Conservation (phyloP, 2,113 vertebrate genomes). For the Maccullochella peelii region DNA sequence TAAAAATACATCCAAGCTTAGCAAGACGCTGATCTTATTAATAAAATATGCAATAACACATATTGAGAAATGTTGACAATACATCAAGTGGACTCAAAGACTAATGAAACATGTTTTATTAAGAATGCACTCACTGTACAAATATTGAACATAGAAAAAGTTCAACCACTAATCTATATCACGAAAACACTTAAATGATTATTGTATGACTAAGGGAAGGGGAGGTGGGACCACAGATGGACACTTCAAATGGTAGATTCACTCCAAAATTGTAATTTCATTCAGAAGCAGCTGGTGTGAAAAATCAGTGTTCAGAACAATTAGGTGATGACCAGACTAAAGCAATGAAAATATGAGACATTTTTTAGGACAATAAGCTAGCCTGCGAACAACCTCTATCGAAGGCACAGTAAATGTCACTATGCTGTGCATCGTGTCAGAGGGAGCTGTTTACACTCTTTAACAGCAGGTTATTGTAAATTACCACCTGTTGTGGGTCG, state of each 20-base stretch:
- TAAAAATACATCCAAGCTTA: conserved; percentile 18
- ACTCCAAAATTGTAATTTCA: conserved; percentile 5
- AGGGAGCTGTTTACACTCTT: not conserved
- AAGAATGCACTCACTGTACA: conserved; percentile 75
- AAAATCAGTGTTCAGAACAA: conserved; percentile 13
- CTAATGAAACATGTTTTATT: conserved; percentile 73
- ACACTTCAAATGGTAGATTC: conserved; percentile 22
- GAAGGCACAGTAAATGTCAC: not conserved
- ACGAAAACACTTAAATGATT: conserved; percentile 46
- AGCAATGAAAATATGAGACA: not conserved
- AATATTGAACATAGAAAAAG: conserved; percentile 64
- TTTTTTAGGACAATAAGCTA: not conserved
- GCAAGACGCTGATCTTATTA: not conserved
- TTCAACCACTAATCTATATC: conserved; percentile 57
- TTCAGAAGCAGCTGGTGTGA: conserved; percentile 22
- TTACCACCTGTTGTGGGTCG: not conserved
- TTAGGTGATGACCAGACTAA: conserved; percentile 7
- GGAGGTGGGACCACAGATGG: conserved; percentile 7
- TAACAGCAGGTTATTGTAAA: not conserved
- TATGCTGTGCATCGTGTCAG: not conserved
- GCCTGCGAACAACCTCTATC: conserved; percentile 7
- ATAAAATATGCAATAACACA: not conserved
- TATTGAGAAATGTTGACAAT: not conserved
- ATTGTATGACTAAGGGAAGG: not conserved
- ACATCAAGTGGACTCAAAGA: not conserved